A percentile compares a stretch with the other conserved stretches of the same genome.
phyloP scores from a whole-genome alignment of 2,113 vertebrate species.

The Sterna hirundo region DNA sequence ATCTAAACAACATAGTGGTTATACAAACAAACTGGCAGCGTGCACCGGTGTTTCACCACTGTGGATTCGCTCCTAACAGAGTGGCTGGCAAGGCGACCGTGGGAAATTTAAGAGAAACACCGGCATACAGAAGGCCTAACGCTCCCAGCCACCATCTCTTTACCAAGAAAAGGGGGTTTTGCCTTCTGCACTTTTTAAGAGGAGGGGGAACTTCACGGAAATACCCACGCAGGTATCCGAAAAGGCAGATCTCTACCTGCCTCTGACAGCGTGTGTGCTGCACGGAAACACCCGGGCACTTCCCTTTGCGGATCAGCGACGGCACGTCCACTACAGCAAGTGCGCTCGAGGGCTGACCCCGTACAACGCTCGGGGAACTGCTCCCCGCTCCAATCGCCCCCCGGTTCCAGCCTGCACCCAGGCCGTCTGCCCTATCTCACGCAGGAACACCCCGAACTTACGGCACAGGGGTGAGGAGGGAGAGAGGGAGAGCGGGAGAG shows the following conservation, averaged over 20 bases:
- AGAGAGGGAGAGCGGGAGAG: not conserved
- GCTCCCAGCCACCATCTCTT: not conserved
- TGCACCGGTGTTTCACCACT: not conserved
- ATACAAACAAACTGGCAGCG: not conserved
- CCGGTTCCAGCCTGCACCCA: not conserved
- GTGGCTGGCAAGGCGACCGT: not conserved
- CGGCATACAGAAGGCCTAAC: not conserved
- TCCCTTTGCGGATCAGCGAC: not conserved
- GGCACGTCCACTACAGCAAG: not conserved
- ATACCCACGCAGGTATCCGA: not conserved
- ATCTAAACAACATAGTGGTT: not conserved
- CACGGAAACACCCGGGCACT: not conserved
- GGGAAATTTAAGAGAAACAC: conserved; percentile 2
- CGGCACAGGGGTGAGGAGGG: not conserved
- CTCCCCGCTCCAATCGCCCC: not conserved
- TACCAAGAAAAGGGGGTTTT: not conserved
- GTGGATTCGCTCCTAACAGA: not conserved
- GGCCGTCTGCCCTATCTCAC: not conserved
- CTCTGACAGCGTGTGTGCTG: not conserved
- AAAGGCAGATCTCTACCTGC: not conserved
- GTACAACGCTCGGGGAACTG: not conserved
- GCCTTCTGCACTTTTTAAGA: not conserved
- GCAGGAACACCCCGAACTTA: not conserved
- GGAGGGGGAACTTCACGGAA: not conserved
- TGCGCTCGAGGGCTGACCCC: not conserved